Evolutionary conservation across 2,113 vertebrate species (phyloP).

Genomic region (Carassius gibelio): DNA sequence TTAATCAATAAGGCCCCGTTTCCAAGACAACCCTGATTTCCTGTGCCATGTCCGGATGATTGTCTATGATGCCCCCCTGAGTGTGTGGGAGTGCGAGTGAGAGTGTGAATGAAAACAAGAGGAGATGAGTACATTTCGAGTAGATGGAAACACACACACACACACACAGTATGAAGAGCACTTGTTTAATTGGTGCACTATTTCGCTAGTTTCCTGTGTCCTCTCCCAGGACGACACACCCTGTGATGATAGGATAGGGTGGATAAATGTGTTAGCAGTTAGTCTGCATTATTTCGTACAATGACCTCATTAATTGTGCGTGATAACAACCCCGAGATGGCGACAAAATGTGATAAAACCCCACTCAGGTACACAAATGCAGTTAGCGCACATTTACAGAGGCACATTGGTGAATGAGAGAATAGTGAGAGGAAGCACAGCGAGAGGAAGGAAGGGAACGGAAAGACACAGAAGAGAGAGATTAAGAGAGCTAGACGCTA

Average conservation of each 20-base stretch:
- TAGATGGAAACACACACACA: neutral
- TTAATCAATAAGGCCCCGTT: constrained; percentile 81
- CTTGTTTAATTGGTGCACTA: neutral
- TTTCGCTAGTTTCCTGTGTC: constrained; percentile 11
- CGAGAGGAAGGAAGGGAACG: constrained; percentile 12
- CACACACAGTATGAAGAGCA: neutral
- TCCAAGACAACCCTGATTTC: constrained; percentile 82
- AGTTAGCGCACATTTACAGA: no score
- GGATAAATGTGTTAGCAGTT: constrained; percentile 1
- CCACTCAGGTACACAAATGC: neutral
- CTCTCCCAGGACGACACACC: constrained; percentile 5
- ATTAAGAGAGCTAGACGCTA: constrained; percentile 22
- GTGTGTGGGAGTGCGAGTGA: constrained; percentile 40
- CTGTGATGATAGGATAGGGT: constrained; percentile 14
- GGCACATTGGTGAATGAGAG: neutral
- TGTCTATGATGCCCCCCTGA: constrained; percentile 46
- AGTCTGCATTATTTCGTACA: constrained; percentile 12
- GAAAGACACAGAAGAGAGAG: constrained; percentile 11
- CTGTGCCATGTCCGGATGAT: constrained; percentile 73
- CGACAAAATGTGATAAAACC: constrained; percentile 28
- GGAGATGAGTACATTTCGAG: neutral
- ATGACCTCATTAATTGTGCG: constrained; percentile 8
- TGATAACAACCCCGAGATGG: neutral
- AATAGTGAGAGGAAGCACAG: constrained; percentile 19
- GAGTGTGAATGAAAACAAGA: neutral